These are phyloP conservation scores for Bombyx mandarina DNA, from an alignment of 1,140 invertebrate genomes.

Conservation along the genomic window DNA sequence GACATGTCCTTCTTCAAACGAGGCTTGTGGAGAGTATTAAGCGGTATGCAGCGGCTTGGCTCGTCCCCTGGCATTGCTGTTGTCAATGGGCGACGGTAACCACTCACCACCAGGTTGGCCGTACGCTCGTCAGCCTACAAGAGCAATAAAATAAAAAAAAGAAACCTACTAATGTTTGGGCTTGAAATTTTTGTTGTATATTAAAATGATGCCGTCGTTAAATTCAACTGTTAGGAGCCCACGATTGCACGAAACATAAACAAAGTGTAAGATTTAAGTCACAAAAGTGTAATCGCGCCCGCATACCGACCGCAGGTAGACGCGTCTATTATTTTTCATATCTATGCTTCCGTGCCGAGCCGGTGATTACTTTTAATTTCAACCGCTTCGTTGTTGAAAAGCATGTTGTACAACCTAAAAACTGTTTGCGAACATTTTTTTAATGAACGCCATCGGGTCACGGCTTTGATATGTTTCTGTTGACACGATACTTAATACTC, in stretches of 20 bases:
- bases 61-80: too few relatives aligned
- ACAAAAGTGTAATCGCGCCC: conserved; percentile 32
- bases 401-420: conserved; percentile 38
- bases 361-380: conserved; percentile 63
- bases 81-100: too few relatives aligned
- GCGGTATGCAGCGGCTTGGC: too few relatives aligned
- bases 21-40: too few relatives aligned
- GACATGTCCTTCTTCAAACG: too few relatives aligned
- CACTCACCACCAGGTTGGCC: too few relatives aligned
- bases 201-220: too few relatives aligned
- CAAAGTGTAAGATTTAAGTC: conserved; percentile 24
- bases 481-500: conserved; percentile 26
- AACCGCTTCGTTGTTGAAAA: conserved; percentile 45
- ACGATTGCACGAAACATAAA: background rate
- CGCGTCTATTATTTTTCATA: conserved; percentile 58
- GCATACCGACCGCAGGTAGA: conserved; percentile 31
- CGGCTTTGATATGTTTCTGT: conserved; percentile 16
- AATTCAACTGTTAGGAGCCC: too few relatives aligned
- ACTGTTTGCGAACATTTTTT: conserved; percentile 47
- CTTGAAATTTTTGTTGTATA: too few relatives aligned
- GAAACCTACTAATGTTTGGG: too few relatives aligned
- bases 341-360: conserved; percentile 44
- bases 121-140: too few relatives aligned
- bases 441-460: conserved; percentile 37
- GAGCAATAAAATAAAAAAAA: too few relatives aligned